phyloP scores from a whole-genome alignment of 2,797 vertebrate species.

The Brotula barbata region DNA sequence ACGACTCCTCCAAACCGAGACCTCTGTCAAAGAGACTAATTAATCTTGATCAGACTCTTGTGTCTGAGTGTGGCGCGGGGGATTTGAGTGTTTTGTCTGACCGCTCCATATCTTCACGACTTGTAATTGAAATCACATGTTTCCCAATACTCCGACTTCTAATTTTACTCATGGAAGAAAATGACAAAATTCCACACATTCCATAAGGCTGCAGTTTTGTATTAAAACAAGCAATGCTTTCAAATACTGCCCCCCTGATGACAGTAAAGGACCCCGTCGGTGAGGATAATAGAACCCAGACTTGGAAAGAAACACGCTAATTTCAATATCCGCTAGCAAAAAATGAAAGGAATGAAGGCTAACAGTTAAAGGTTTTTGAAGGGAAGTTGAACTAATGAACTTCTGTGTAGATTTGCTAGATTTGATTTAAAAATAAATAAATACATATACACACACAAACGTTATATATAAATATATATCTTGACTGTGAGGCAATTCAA shows the following conservation, averaged over 20 bases:
- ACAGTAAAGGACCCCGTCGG: constrained; percentile 72
- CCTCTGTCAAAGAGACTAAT: constrained; percentile 44
- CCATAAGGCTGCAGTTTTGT: constrained; percentile 62
- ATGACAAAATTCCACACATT: constrained; percentile 76
- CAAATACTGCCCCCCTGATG: constrained; percentile 68
- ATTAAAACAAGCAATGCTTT: constrained; percentile 71
- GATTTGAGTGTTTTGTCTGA: constrained; percentile 9
- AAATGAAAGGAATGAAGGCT: constrained; percentile 35
- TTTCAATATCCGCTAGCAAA: constrained; percentile 67
- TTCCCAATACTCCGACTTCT: constrained; percentile 38
- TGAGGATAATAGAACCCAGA: constrained; percentile 71
- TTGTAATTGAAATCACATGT: constrained; percentile 71
- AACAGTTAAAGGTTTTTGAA: constrained; percentile 42
- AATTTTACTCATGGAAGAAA: constrained; percentile 75
- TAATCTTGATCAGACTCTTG: constrained; percentile 40
- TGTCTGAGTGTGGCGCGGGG: neutral
- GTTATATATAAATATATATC: no score
- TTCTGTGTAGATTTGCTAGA: neutral
- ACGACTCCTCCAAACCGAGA: constrained; percentile 49
- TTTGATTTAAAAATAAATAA: no score
- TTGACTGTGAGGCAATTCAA: no score
- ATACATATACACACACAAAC: no score
- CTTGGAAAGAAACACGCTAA: constrained; percentile 69
- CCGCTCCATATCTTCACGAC: constrained; percentile 60
- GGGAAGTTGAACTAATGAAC: constrained; percentile 16